These are phyloP conservation scores for Anoplius nigerrimus DNA, from an alignment of 2,888 invertebrate genomes.

Conservation along the genomic window DNA sequence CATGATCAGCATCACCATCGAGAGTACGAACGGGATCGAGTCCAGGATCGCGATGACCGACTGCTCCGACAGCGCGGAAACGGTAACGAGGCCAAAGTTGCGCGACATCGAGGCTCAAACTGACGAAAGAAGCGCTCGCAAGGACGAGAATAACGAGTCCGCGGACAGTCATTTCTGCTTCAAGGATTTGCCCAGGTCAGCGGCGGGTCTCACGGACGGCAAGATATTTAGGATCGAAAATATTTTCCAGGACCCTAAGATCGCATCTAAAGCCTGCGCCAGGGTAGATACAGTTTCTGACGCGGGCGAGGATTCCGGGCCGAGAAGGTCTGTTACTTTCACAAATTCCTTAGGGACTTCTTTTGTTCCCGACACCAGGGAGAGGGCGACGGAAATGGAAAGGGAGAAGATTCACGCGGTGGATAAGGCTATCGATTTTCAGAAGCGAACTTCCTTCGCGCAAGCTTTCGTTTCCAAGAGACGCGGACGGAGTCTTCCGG, in stretches of 20 bases:
- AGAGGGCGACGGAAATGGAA: conserved; percentile 45
- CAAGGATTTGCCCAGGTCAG: conserved; percentile 43
- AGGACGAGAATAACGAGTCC: neutral
- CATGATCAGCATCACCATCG: conserved; percentile 65
- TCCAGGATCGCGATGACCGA: conserved; percentile 59
- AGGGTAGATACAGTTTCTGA: conserved; percentile 38
- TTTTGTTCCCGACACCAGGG: conserved; percentile 49
- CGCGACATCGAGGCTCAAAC: conserved; percentile 62
- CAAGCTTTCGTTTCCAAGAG: conserved; percentile 47
- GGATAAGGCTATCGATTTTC: neutral
- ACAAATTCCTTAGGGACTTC: conserved; percentile 63
- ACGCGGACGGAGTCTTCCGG: conserved; percentile 12
- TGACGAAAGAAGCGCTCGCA: conserved; percentile 34
- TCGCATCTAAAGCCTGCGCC: conserved; percentile 27
- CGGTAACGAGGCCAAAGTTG: conserved; percentile 10
- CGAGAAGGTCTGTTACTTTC: conserved; percentile 58
- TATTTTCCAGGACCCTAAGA: conserved; percentile 59
- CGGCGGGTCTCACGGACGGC: conserved; percentile 54
- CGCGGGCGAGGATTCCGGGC: conserved; percentile 28
- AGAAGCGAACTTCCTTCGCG: conserved; percentile 28
- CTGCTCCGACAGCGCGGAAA: conserved; percentile 15
- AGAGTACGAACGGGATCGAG: conserved; percentile 60
- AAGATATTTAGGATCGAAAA: conserved; percentile 65
- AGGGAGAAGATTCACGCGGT: neutral
- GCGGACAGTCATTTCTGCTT: conserved; percentile 18